Percentiles rank a stretch among this genome's conserved stretches.
Evolutionary conservation across 2,113 vertebrate species (phyloP).

Genomic region (Pseudonaja textilis): DNA sequence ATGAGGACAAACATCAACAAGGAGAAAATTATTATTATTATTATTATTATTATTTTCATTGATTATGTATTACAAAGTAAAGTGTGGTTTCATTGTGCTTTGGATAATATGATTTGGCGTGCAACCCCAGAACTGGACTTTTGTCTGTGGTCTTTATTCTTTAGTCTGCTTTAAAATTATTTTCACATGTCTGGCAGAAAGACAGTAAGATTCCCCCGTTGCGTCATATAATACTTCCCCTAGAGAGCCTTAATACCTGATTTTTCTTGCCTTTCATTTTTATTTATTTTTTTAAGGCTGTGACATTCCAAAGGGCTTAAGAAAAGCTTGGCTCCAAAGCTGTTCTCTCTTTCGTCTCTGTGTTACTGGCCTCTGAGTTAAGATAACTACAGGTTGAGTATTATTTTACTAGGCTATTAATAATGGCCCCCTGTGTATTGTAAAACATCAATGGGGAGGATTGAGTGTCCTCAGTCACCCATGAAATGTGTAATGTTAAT

Average conservation of each 20-base stretch:
- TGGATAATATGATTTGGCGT: slow-evolving; percentile 67
- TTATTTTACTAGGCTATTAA: slow-evolving; percentile 70
- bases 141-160: slow-evolving; percentile 57
- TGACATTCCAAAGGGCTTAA: slow-evolving; percentile 65
- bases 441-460: slow-evolving; percentile 52
- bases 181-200: slow-evolving; percentile 65
- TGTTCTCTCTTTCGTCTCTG: slow-evolving; percentile 54
- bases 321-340: slow-evolving; percentile 61
- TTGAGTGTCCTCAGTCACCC: slow-evolving; percentile 49
- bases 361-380: slow-evolving; percentile 61
- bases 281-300: slow-evolving; percentile 53
- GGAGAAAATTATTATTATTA: background rate
- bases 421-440: slow-evolving; percentile 53
- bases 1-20: background rate
- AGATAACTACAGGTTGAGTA: slow-evolving; percentile 59
- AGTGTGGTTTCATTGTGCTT: background rate
- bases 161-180: slow-evolving; percentile 59
- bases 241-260: slow-evolving; percentile 60
- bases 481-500: slow-evolving; percentile 50
- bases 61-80: slow-evolving; percentile 32
- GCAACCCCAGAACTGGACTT: slow-evolving; percentile 65
- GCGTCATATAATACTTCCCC: slow-evolving; percentile 57
- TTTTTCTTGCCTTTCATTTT: slow-evolving; percentile 9
- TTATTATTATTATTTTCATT: no score
- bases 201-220: slow-evolving; percentile 63